Evolutionary conservation across 2,113 vertebrate genomes (phyloP).

Genomic region (Sapajus apella): DNA sequence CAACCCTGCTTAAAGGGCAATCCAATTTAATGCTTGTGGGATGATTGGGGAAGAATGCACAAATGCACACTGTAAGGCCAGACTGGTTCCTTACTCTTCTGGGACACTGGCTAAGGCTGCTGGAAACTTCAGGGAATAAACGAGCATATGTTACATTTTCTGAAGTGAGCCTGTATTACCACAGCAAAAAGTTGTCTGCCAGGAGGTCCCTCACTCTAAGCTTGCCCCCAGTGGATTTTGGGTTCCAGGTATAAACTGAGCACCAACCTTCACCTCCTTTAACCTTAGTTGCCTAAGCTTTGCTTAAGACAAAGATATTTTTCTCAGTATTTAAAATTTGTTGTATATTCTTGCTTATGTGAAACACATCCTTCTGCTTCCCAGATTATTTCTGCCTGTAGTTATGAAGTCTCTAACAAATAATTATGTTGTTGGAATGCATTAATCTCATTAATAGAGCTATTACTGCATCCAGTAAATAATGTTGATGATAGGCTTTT

Average conservation of each 20-base stretch:
- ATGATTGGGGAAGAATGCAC: neutral
- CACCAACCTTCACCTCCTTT: neutral
- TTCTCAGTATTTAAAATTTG: neutral
- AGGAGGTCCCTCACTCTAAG: neutral
- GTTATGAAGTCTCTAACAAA: constrained; percentile 44
- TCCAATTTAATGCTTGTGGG: neutral
- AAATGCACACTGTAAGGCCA: neutral
- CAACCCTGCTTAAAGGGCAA: neutral
- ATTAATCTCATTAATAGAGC: constrained; percentile 41
- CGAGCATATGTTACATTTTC: constrained; percentile 14
- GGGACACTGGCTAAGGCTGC: neutral
- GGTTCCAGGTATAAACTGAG: neutral
- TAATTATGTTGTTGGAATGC: constrained; percentile 13
- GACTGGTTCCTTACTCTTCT: neutral
- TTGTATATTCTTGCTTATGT: neutral
- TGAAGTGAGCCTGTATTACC: neutral
- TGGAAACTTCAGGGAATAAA: neutral
- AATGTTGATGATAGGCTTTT: constrained; percentile 13
- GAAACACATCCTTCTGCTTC: constrained; percentile 24
- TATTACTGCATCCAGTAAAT: constrained; percentile 22
- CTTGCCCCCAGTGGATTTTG: neutral
- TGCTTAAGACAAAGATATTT: constrained; percentile 27
- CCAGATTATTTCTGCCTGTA: constrained; percentile 31
- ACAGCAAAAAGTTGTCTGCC: constrained; percentile 18
- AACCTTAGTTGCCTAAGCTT: neutral